Evolutionary conservation across 1,140 invertebrate species (phyloP).

Genomic region (Dysdera silvatica): DNA sequence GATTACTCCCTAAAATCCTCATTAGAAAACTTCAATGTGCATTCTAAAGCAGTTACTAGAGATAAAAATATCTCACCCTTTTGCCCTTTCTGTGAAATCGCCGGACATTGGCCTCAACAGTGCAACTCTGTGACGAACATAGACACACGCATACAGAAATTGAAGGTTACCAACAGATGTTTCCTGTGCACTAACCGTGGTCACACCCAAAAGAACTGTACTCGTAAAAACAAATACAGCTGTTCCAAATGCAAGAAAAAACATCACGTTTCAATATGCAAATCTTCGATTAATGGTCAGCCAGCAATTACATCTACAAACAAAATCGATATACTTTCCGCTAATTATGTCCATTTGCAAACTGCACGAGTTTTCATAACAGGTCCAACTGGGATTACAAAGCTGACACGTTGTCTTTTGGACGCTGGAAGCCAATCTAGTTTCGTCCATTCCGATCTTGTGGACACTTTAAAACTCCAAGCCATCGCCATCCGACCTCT

Average conservation of each 20-base stretch:
- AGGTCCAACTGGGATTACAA: slow-evolving; percentile 6
- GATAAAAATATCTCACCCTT: no score
- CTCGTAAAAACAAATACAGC: not conserved
- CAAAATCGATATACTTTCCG: not conserved
- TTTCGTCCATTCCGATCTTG: slow-evolving; percentile 1
- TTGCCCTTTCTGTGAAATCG: slow-evolving; percentile 15
- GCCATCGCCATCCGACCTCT: not conserved
- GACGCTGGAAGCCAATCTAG: slow-evolving; percentile 5
- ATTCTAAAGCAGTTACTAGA: no score
- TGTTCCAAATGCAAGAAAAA: slow-evolving; percentile 9
- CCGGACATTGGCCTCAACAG: slow-evolving; percentile 11
- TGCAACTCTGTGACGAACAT: slow-evolving; percentile 2
- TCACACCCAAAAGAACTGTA: not conserved
- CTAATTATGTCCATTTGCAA: slow-evolving; percentile 2
- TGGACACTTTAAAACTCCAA: not conserved
- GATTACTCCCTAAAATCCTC: not conserved
- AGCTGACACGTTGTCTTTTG: slow-evolving; percentile 8
- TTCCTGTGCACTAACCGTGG: slow-evolving; percentile 11
- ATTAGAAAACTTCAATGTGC: not conserved
- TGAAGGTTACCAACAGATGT: slow-evolving; percentile 9
- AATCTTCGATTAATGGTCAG: not conserved
- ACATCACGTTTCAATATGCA: slow-evolving; percentile 6
- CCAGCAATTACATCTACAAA: not conserved
- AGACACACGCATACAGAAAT: slow-evolving; percentile 8
- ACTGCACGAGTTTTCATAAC: slow-evolving; percentile 7